These are phyloP conservation scores for Psittacus erithacus DNA, from an alignment of 2,113 vertebrate species.

Conservation along the genomic window DNA sequence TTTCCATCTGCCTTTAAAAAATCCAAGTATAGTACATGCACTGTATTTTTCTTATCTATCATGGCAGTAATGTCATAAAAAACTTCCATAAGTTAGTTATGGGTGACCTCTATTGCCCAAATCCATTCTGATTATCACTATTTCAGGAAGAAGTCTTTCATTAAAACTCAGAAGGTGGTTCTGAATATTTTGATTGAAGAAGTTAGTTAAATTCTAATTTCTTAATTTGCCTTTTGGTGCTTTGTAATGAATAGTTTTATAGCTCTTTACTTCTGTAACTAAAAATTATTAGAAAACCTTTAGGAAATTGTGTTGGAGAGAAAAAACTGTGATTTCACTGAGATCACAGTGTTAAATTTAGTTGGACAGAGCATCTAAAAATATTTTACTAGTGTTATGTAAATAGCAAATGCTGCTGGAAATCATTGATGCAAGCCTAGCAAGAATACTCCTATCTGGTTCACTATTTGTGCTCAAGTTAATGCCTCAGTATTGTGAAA, in stretches of 20 bases:
- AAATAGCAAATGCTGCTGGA: background rate
- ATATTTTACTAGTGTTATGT: background rate
- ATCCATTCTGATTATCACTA: background rate
- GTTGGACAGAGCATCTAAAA: background rate
- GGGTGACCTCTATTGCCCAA: background rate
- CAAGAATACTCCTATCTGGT: background rate
- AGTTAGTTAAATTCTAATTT: background rate
- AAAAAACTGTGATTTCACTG: background rate
- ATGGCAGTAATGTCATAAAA: background rate
- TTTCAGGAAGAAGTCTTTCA: background rate
- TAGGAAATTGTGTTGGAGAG: background rate
- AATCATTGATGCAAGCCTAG: background rate
- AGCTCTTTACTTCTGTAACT: background rate
- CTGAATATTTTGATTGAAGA: background rate
- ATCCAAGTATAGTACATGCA: background rate
- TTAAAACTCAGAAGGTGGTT: background rate
- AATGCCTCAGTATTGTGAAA: background rate
- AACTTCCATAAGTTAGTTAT: background rate
- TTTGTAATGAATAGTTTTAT: background rate
- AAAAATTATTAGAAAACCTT: background rate
- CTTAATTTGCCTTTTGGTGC: background rate
- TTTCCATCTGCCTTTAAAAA: background rate
- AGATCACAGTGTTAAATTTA: background rate
- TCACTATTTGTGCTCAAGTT: background rate
- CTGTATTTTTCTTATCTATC: background rate